phyloP scores from a whole-genome alignment of 2,797 vertebrate genomes.

The Cryptoblepharus egeriae region DNA sequence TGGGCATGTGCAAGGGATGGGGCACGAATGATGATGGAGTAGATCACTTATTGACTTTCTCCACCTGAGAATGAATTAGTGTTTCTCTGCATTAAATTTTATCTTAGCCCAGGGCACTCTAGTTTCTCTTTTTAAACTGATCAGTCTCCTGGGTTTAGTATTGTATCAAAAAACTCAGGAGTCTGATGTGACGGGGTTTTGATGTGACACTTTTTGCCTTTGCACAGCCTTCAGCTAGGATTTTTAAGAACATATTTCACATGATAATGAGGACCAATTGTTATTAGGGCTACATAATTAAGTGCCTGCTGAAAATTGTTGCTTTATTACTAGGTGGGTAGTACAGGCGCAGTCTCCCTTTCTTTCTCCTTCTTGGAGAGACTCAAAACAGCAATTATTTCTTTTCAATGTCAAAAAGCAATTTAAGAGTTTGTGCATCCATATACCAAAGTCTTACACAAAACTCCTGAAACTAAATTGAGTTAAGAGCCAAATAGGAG shows the following conservation, averaged over 20 bases:
- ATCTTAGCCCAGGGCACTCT: constrained; percentile 47
- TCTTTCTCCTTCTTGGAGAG: neutral
- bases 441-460: neutral
- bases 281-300: constrained; percentile 45
- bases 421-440: neutral
- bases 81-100: constrained; percentile 50
- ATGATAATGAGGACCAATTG: constrained; percentile 44
- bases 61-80: constrained; percentile 55
- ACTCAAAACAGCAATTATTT: neutral
- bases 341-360: neutral
- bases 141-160: constrained; percentile 48
- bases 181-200: constrained; percentile 60
- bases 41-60: constrained; percentile 40
- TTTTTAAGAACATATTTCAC: constrained; percentile 48
- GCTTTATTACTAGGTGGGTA: constrained; percentile 45
- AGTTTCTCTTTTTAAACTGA: constrained; percentile 65
- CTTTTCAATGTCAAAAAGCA: neutral
- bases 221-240: constrained; percentile 52
- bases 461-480: neutral
- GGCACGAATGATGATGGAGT: neutral
- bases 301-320: constrained; percentile 37
- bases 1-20: neutral
- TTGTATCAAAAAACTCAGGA: constrained; percentile 44
- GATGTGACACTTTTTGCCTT: constrained; percentile 48
- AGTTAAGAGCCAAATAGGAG: neutral